Evolutionary conservation across 2,888 invertebrate genomes (phyloP), one percentile per base, ranked within the genome.

Genomic region (Phengaris arion): DNA sequence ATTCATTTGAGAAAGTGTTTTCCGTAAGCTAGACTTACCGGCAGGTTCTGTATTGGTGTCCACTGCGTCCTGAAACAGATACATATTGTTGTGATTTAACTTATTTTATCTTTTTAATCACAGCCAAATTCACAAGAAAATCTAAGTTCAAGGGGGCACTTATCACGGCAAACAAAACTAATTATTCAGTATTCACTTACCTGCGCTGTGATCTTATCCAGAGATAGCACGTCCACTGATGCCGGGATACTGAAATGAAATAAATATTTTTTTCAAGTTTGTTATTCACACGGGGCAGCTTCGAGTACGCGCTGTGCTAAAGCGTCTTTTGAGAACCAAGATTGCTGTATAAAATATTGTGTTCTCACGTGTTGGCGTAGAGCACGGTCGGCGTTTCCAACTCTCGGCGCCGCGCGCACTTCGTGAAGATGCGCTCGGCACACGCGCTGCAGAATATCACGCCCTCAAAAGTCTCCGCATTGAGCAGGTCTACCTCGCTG

Each of bases 381-480:
- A 12, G 35, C 12, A 45, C 64, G 64, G 64, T 35, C 59, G 15
- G 59, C 59, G 22, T 59, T 9, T 59, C 15, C 9, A 22, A 0
- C 6, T 57, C 55, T 5, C 22, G 22, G 22, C 22, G 22, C 74
- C 92, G 92, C 7, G 84, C 83, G 6, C 79, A 4, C 0, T 88
- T 87, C 77, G 87, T 86, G 81, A 92, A 92, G 13, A 92, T 92
- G 10, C 91, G 83, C 72, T 88, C 83, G 0, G 90, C 86, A 74
- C 92, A 92, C 6, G 84, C 83, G 6, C 79, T 83, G 79, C 92
- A 92, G 81, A 92, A 91, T 79, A 92, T 89, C 0, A 89, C 89
- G 0, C 92, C 92, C 79, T 86, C 85, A 80, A 92, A 92, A 2
- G 89, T 81, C 72, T 92, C 91, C 0, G 90, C 91, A 68, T 87